Evolutionary conservation across 2,888 invertebrate species (phyloP), one percentile per base, ranked within the genome.

Genomic region (Physocephala rufipes): DNA sequence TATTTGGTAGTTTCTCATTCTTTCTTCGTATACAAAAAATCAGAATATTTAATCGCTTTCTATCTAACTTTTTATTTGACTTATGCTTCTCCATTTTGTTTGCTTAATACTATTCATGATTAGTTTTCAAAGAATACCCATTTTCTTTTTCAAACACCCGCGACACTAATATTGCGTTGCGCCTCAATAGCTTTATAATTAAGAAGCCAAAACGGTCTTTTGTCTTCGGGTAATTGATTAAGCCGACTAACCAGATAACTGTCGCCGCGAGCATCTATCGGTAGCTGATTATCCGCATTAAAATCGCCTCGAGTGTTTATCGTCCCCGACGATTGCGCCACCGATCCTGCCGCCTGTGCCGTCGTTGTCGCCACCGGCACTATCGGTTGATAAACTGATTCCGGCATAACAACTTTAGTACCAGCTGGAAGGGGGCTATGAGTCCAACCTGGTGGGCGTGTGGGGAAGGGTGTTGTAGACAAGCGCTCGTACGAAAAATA

Each of bases 151-250:
- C 21, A 61, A 24, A 9, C n/a, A 15, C 12, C 15, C 76, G 76
- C 0, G 71, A 71, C 71, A 24, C 81, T 75, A 51, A 77, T 79
- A 73, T 86, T 86, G 9, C 90, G 87, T 7, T 90, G 86, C 0
- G 87, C 88, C 80, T 92, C 91, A 13, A 91, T 88, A 0, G 90
- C 90, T 77, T 90, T 88, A 83, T 91, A 90, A 81, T 93, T 93
- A 67, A 92, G 81, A 73, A 89, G 88, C 93, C 93, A 93, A 84
- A 91, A 93, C 0, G 93, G 93, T 74, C 90, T 89, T 59, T 91
- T 87, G 74, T 92, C 91, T 67, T 88, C 82, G 0, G 93, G 92
- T 82, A 91, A 88, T 49, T 88, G 87, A 79, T 89, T 90, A 36
- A 93, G 86, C n/a, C 90, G 85, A 55, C 92, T 88, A 0, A 92